Evolutionary conservation across 2,797 vertebrate genomes (phyloP).

Genomic region (Cossypha dichroa): DNA sequence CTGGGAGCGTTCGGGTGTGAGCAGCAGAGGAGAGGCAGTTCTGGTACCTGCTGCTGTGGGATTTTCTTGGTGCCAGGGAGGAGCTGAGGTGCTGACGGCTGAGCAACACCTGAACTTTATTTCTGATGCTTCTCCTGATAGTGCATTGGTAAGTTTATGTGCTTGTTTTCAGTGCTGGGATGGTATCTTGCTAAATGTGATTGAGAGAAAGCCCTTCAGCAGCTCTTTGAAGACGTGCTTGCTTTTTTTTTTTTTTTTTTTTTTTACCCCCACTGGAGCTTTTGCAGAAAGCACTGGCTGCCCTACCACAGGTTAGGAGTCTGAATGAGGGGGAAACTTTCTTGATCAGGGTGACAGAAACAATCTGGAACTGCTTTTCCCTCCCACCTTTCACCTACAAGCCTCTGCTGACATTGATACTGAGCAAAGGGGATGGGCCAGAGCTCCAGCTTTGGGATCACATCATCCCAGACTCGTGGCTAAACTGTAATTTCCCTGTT

Average conservation of each 20-base stretch:
- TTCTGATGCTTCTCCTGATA: not conserved
- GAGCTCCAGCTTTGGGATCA: not conserved
- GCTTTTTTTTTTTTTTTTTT: not conserved
- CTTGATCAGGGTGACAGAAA: not conserved
- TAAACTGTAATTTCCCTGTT: not conserved
- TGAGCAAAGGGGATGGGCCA: not conserved
- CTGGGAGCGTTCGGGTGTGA: constrained; percentile 9
- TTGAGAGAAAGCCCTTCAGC: not conserved
- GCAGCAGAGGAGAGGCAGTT: not conserved
- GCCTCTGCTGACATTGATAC: not conserved
- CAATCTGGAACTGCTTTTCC: not conserved
- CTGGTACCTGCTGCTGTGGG: not conserved
- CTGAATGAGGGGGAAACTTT: not conserved
- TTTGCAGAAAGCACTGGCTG: not conserved
- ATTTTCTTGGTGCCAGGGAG: constrained; percentile 9
- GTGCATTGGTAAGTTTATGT: constrained; percentile 61
- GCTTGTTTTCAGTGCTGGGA: not conserved
- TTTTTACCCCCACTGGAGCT: not conserved
- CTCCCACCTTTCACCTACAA: not conserved
- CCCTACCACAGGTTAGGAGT: not conserved
- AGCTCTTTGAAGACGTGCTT: not conserved
- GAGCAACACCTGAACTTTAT: not conserved
- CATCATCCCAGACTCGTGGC: not conserved
- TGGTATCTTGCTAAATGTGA: not conserved
- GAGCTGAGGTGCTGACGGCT: constrained; percentile 23